phyloP scores from a whole-genome alignment of 2,113 vertebrate species.

The Phrynosoma blainvillii region DNA sequence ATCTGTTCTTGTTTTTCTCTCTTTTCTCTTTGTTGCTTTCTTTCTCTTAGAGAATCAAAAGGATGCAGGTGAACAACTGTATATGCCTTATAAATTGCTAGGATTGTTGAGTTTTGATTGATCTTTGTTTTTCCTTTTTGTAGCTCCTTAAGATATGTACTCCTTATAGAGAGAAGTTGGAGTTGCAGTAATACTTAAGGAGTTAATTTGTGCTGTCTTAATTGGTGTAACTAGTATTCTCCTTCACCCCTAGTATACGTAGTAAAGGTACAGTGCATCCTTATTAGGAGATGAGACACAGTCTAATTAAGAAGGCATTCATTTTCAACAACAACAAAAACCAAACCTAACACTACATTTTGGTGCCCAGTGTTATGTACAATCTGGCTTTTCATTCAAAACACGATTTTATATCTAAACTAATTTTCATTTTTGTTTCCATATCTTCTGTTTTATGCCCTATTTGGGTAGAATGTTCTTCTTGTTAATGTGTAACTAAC shows the following conservation, averaged over 20 bases:
- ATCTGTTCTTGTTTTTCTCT: constrained; percentile 90
- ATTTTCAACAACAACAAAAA: constrained; percentile 39
- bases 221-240: constrained; percentile 61
- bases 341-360: constrained; percentile 51
- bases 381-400: constrained; percentile 71
- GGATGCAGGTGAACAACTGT: constrained; percentile 95
- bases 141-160: constrained; percentile 84
- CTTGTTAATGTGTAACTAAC: constrained; percentile 74
- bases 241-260: constrained; percentile 57
- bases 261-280: constrained; percentile 50
- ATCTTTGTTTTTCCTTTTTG: constrained; percentile 74
- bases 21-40: constrained; percentile 87
- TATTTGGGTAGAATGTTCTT: constrained; percentile 68
- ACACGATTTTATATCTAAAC: constrained; percentile 66
- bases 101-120: constrained; percentile 81
- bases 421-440: constrained; percentile 72
- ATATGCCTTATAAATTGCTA: constrained; percentile 91
- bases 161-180: constrained; percentile 75
- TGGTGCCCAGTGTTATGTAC: constrained; percentile 52
- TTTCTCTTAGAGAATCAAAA: constrained; percentile 91
- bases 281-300: constrained; percentile 13
- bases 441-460: constrained; percentile 74
- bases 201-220: constrained; percentile 89
- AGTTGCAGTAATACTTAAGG: constrained; percentile 84
- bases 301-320: constrained; percentile 40